Evolutionary conservation across 2,888 invertebrate genomes (phyloP), one percentile per base, ranked within the genome.

Genomic region (Tenthredo distinguenda): DNA sequence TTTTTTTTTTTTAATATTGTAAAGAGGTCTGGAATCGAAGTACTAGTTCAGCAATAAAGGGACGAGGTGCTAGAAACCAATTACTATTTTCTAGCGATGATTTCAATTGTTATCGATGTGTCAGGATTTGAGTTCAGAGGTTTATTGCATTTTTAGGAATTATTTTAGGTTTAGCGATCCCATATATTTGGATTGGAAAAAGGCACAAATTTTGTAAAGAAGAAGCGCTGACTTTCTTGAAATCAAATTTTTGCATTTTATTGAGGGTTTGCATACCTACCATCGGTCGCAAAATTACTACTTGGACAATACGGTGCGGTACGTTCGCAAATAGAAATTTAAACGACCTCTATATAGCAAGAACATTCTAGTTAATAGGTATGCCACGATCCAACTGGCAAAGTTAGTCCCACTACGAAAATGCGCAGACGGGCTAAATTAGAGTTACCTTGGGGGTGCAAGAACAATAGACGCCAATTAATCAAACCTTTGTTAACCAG

Each of bases 381-480:
- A 81, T 21, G 37, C 81, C 81, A 81, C 81, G 81, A 81, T 81
- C 62, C 81, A 37, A 81, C 62, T 62, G 58, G 18, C 81, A 62
- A 62, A 81, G 81, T 81, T 81, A 50, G 81, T 81, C 81, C 81
- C 21, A 81, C 81, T 62, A 58, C 58, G 58, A 62, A 81, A 81
- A 81, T 81, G 81, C 81, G 62, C 40, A 62, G 81, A 81, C 81
- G 58, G 58, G 40, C 62, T 81, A 18, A 81, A 81, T 81, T 81
- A 62, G 81, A 81, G 62, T 40, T 62, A 58, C 81, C 81, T 62
- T 21, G n/a, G 81, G 81, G 81, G 81, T 62, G 62, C 81, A 81
- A 81, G 62, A 81, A 81, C 81, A 81, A 81, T 81, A 81, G 81
- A 21, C 62, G 81, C 40, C 58, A 81, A 81, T 81, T 81, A 81